Evolutionary conservation across 1,140 invertebrate species (phyloP).

Genomic region (Idris sp.): DNA sequence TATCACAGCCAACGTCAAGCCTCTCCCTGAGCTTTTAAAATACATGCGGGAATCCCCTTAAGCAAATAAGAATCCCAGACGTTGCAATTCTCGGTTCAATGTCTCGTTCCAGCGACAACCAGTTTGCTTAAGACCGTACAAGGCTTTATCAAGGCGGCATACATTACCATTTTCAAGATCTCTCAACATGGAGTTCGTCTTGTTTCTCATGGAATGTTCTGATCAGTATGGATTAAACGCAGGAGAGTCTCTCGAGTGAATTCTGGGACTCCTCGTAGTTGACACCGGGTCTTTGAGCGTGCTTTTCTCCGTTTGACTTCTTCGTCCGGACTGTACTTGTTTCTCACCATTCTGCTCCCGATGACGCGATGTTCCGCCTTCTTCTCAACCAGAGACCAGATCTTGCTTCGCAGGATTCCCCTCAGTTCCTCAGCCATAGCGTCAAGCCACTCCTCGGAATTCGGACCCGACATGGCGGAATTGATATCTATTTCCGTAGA

Average conservation of each 20-base stretch:
- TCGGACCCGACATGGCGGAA: neutral
- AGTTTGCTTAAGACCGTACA: constrained; percentile 5
- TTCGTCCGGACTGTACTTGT: constrained; percentile 1
- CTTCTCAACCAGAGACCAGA: neutral
- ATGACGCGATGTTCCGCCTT: neutral
- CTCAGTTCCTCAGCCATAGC: constrained; percentile 1
- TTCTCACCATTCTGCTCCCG: constrained; percentile 3
- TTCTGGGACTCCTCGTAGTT: neutral
- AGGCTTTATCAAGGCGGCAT: constrained; percentile 4
- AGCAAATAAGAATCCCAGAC: neutral
- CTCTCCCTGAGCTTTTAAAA: constrained; percentile 2
- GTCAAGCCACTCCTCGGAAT: constrained; percentile 1
- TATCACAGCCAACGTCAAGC: neutral
- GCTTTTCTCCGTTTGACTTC: neutral
- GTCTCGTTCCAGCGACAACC: neutral
- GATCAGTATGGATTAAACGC: neutral
- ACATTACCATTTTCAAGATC: constrained; percentile 2
- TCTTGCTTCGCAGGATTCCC: neutral
- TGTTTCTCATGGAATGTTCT: neutral
- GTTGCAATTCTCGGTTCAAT: neutral
- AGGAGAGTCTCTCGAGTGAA: neutral
- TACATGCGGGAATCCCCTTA: neutral
- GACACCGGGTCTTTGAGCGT: neutral
- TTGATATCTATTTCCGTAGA: too few species aligned
- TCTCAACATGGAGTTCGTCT: neutral